Evolutionary conservation across 2,113 vertebrate species (phyloP), one percentile per base, ranked within the genome.

Genomic region (Mohoua ochrocephala): DNA sequence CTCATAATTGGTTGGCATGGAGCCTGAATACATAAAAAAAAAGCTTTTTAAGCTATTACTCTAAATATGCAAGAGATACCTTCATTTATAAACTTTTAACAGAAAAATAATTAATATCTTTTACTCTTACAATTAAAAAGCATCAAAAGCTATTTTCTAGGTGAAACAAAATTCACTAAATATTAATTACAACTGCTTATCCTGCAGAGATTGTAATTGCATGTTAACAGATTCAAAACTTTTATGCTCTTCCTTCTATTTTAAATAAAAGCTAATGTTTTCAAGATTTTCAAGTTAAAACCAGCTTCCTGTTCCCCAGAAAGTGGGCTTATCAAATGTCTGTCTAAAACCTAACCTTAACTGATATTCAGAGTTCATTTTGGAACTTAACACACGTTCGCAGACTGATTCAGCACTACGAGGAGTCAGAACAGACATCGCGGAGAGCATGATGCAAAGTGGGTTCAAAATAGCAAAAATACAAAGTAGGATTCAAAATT

Each of bases 1-100:
- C 96, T 99, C 99, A 57, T 99, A 99, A 97, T 99, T 99, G 90
- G 99, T 99, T 88, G 99, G 99, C 99, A 99, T 99, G 88, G 99
- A 99, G 79, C 99, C 99, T 99, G 97, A 20, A 87, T 52, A 41
- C 64, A 74, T 53, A 68, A 57, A 23, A 91, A 89, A 95, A 94
- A 87, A 49, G 9, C 26, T 52, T 89, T 90, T 84, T n/a, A 81
- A 81, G 52, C 10, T 68, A 53, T 59, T 81, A 77, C 3, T 64
- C 56, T 68, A 88, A 86, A 60, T 49, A 79, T 56, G 19, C 8
- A 65, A 74, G 22, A 70, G 20, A 74, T 50, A 71, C 0, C 30
- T 83, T 44, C 74, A 39, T 76, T 77, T 82, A 76, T 65, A 65
- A 88, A 84, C 53, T 60, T 73, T 23, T 31, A 88, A 56, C 24